Evolutionary conservation across 2,888 invertebrate species (phyloP).

Genomic region (Lamproptera curius): DNA sequence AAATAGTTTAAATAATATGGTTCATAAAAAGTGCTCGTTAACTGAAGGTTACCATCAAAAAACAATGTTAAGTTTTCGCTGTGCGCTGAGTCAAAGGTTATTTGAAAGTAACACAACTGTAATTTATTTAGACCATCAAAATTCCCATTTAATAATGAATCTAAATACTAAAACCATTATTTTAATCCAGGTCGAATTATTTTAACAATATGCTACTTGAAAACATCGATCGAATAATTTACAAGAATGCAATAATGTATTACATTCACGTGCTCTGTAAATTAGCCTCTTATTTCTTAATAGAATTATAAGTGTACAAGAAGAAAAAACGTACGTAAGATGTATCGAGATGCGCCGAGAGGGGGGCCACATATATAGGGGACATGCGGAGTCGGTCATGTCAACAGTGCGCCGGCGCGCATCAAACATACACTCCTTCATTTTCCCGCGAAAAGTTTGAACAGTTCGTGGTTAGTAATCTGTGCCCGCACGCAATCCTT

Average conservation of each 20-base stretch:
- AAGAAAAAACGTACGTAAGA: slow-evolving; percentile 18
- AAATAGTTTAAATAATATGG: no score
- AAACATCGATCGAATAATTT: background rate
- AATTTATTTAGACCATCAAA: no score
- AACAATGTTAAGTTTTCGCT: no score
- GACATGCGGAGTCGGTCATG: slow-evolving; percentile 40
- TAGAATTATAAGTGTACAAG: slow-evolving; percentile 11
- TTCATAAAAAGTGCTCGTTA: no score
- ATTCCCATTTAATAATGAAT: background rate
- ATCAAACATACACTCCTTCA: slow-evolving; percentile 25
- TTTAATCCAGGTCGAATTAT: background rate
- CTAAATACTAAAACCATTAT: background rate
- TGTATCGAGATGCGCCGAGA: slow-evolving; percentile 31
- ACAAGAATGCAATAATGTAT: slow-evolving; percentile 7
- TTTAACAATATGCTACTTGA: background rate
- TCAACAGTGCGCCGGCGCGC: slow-evolving; percentile 41
- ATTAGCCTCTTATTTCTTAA: slow-evolving; percentile 12
- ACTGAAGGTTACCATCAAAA: no score
- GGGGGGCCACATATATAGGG: slow-evolving; percentile 56
- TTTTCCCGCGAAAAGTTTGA: slow-evolving; percentile 29
- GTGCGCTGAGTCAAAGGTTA: background rate
- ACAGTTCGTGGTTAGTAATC: slow-evolving; percentile 20
- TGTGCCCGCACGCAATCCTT: slow-evolving; percentile 6
- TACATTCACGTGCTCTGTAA: slow-evolving; percentile 11
- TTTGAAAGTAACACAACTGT: background rate